phyloP scores from a whole-genome alignment of 2,888 invertebrate species.

The Trissolcus brochymenae region DNA sequence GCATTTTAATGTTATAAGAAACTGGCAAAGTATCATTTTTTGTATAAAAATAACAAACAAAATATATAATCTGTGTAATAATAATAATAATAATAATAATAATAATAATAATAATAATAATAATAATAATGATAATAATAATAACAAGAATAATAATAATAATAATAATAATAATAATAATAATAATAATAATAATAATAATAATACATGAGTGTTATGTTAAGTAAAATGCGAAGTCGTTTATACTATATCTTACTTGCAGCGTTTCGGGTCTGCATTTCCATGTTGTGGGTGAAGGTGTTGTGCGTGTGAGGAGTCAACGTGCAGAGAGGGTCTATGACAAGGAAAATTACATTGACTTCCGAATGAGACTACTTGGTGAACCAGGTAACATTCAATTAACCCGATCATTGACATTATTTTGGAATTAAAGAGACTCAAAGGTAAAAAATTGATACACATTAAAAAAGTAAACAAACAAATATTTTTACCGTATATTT shows the following conservation, averaged over 20 bases:
- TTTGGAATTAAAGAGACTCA: too few species aligned
- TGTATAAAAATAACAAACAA: neutral
- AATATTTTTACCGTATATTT: neutral
- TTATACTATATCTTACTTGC: neutral
- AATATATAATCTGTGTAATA: too few species aligned
- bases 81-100: too few species aligned
- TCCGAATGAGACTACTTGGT: slow-evolving; percentile 93
- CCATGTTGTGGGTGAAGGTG: slow-evolving; percentile 95
- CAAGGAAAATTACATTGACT: slow-evolving; percentile 96
- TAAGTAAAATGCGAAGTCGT: too few species aligned
- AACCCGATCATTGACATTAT: neutral
- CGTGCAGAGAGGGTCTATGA: slow-evolving; percentile 91
- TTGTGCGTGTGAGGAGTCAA: slow-evolving; percentile 89
- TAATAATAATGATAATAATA: too few species aligned
- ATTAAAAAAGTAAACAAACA: neutral
- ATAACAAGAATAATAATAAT: too few species aligned
- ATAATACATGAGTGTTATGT: too few species aligned
- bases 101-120: too few species aligned
- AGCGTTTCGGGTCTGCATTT: slow-evolving; percentile 88
- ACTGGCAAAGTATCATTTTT: too few species aligned
- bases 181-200: too few species aligned
- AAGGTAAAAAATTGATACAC: neutral
- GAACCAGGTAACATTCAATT: slow-evolving; percentile 82
- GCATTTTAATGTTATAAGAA: too few species aligned
- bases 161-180: too few species aligned